Percentiles rank a stretch among this genome's conserved stretches.
These are phyloP conservation scores for Valencia hispanica DNA, from an alignment of 2,797 vertebrate genomes.

Conservation along the genomic window DNA sequence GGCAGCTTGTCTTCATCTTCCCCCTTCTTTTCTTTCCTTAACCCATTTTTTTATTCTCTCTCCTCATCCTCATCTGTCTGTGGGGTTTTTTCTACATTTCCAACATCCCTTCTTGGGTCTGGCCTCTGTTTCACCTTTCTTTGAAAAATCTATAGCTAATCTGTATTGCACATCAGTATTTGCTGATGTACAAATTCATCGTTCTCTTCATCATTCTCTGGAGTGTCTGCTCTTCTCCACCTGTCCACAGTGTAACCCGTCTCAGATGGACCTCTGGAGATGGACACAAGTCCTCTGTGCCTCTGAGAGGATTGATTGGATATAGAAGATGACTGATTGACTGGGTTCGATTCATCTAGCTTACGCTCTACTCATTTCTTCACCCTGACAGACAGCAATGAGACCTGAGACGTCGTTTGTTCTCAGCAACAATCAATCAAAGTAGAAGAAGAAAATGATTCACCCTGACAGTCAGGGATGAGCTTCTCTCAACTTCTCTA, in stretches of 20 bases:
- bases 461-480: slow-evolving; percentile 20
- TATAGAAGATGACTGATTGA: slow-evolving; percentile 15
- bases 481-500: slow-evolving; percentile 13
- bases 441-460: slow-evolving; percentile 24
- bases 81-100: slow-evolving; percentile 32
- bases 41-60: background rate
- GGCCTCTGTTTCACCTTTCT: slow-evolving; percentile 48
- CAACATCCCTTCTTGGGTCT: slow-evolving; percentile 24
- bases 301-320: background rate
- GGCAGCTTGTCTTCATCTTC: slow-evolving; percentile 49
- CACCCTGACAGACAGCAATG: slow-evolving; percentile 7
- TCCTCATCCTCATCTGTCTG: slow-evolving; percentile 24
- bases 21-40: slow-evolving; percentile 18
- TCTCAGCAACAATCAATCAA: slow-evolving; percentile 27
- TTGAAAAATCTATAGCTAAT: slow-evolving; percentile 18
- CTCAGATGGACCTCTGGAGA: background rate
- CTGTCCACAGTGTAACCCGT: background rate
- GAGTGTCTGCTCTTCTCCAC: no score
- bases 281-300: background rate
- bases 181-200: slow-evolving; percentile 2
- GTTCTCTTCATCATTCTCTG: no score
- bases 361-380: slow-evolving; percentile 14
- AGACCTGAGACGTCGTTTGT: slow-evolving; percentile 33
- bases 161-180: slow-evolving; percentile 4
- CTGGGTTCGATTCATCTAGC: slow-evolving; percentile 1